Conservation (phyloP, 1,140 invertebrate genomes). For the Dolichoris vasculosae region DNA sequence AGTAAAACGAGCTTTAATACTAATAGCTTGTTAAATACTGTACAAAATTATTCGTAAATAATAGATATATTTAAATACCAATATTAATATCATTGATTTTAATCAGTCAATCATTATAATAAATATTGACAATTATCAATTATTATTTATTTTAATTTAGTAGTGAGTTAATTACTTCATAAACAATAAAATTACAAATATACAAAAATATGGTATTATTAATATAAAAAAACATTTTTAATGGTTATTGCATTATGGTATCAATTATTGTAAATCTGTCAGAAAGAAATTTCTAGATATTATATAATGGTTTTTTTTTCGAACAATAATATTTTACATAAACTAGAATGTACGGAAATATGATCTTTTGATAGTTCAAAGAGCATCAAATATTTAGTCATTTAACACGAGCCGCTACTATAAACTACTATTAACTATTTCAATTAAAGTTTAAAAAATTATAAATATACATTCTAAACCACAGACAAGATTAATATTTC, state of each 20-base stretch:
- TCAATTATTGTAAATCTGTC: too few species aligned
- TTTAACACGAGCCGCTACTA: neutral
- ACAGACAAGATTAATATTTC: slow-evolving; percentile 14
- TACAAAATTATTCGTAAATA: neutral
- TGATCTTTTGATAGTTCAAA: neutral
- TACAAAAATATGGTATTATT: too few species aligned
- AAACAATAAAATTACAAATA: too few species aligned
- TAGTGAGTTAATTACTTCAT: too few species aligned
- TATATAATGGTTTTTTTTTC: too few species aligned
- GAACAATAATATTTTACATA: neutral
- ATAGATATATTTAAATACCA: neutral
- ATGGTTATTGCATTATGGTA: too few species aligned
- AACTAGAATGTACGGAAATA: neutral
- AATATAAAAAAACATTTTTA: too few species aligned
- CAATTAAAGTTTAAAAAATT: neutral
- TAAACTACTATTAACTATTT: neutral
- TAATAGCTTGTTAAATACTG: neutral
- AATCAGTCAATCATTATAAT: too few species aligned
- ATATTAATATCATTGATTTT: too few species aligned
- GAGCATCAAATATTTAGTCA: neutral
- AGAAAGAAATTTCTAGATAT: too few species aligned
- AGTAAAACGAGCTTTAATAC: neutral
- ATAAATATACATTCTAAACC: neutral
- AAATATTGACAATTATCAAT: too few species aligned
- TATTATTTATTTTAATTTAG: too few species aligned